These are phyloP conservation scores for Sweltsa coloradensis DNA, from an alignment of 1,140 invertebrate genomes.

Conservation along the genomic window DNA sequence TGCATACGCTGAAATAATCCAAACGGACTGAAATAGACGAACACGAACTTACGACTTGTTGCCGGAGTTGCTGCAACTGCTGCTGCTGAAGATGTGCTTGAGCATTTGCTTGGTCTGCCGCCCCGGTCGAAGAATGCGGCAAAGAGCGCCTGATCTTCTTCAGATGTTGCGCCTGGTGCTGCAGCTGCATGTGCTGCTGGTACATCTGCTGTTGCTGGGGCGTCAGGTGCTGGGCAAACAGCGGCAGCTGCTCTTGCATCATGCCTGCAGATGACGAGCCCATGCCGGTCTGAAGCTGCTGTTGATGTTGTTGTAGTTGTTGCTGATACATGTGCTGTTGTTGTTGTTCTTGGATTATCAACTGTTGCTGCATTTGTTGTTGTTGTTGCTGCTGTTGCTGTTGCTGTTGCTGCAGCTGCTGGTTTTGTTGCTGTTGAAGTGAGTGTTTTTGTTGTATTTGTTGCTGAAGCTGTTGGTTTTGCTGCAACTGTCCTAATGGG, in stretches of 20 bases:
- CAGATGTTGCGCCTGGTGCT: slow-evolving; percentile 31
- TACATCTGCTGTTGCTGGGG: slow-evolving; percentile 34
- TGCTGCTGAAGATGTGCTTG: slow-evolving; percentile 2
- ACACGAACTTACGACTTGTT: too few species aligned
- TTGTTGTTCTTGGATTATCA: slow-evolving; percentile 2
- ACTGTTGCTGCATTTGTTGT: slow-evolving; percentile 15
- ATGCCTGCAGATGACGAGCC: not conserved
- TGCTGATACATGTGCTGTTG: slow-evolving; percentile 10
- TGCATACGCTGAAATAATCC: too few species aligned
- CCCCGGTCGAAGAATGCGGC: slow-evolving; percentile 19
- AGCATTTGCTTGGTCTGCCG: not conserved
- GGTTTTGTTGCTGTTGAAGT: slow-evolving; percentile 16
- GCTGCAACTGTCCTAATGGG: slow-evolving; percentile 17
- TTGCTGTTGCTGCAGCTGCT: slow-evolving; percentile 19
- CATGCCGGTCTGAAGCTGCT: slow-evolving; percentile 16
- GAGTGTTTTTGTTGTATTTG: slow-evolving; percentile 12
- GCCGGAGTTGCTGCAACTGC: too few species aligned
- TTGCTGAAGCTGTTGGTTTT: slow-evolving; percentile 18
- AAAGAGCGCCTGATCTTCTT: slow-evolving; percentile 31
- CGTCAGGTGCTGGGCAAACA: slow-evolving; percentile 23
- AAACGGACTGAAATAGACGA: too few species aligned
- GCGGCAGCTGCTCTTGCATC: slow-evolving; percentile 16
- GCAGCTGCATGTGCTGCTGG: slow-evolving; percentile 34
- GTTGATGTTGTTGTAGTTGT: slow-evolving; percentile 12
- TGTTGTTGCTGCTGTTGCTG: slow-evolving; percentile 11